These are phyloP conservation scores for Erethizon dorsatum DNA, from an alignment of 2,797 vertebrate species.

Conservation along the genomic window DNA sequence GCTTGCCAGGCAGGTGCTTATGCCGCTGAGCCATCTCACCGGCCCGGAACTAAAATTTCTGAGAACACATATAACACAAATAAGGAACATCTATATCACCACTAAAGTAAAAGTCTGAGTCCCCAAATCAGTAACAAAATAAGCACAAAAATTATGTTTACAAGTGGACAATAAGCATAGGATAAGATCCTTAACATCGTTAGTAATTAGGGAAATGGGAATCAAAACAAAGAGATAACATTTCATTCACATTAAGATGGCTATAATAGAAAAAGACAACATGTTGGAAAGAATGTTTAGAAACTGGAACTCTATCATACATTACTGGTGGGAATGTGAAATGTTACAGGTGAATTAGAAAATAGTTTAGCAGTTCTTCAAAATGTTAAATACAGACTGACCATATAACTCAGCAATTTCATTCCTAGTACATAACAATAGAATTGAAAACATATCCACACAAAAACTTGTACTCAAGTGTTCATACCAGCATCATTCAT, in stretches of 20 bases:
- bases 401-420: constrained; percentile 70
- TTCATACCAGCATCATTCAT: constrained; percentile 62
- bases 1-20: too few relatives aligned
- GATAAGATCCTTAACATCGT: constrained; percentile 61
- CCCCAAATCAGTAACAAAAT: constrained; percentile 50
- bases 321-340: constrained; percentile 53
- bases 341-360: constrained; percentile 48
- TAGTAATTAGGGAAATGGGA: constrained; percentile 65
- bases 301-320: constrained; percentile 42
- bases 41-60: constrained; percentile 56
- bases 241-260: constrained; percentile 51
- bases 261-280: constrained; percentile 64
- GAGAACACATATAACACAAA: constrained; percentile 26
- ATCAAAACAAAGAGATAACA: constrained; percentile 67
- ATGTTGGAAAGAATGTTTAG: constrained; percentile 44
- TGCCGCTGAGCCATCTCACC: too few relatives aligned
- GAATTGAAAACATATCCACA: constrained; percentile 55
- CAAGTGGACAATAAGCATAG: constrained; percentile 39
- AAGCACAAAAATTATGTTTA: constrained; percentile 40
- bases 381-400: constrained; percentile 74
- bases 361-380: constrained; percentile 61
- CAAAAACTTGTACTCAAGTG: constrained; percentile 67
- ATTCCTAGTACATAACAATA: constrained; percentile 61
- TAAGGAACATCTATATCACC: constrained; percentile 38
- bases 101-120: constrained; percentile 50